Conservation (phyloP, 2,888 invertebrate genomes). For the Melieria omissa region DNA sequence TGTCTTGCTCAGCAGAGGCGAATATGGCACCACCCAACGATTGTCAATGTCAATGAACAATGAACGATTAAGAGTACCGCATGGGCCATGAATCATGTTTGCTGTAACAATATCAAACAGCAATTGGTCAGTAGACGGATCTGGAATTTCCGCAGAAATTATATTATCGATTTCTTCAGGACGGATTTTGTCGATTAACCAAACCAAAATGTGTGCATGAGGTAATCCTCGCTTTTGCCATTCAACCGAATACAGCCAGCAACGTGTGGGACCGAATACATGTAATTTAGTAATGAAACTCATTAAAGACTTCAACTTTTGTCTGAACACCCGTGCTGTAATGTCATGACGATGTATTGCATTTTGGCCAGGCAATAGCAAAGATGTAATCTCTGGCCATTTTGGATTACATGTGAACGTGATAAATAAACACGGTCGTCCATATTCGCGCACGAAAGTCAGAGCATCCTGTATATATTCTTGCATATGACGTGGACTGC, state of each 20-base stretch:
- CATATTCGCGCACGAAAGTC: conserved; percentile 20
- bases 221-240: conserved; percentile 58
- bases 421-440: conserved; percentile 20
- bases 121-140: conserved; percentile 40
- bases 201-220: conserved; percentile 44
- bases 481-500: conserved; percentile 27
- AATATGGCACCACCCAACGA: conserved; percentile 55
- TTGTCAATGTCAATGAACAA: conserved; percentile 51
- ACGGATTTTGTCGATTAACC: conserved; percentile 52
- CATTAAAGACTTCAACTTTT: conserved; percentile 38
- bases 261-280: conserved; percentile 37
- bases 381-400: conserved; percentile 20
- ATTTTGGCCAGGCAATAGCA: conserved; percentile 37
- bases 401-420: not conserved
- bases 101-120: conserved; percentile 39
- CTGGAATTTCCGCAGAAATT: conserved; percentile 50
- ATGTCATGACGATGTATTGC: conserved; percentile 38
- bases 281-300: conserved; percentile 36
- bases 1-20: conserved; percentile 52
- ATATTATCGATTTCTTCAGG: conserved; percentile 54
- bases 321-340: conserved; percentile 32
- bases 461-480: conserved; percentile 17
- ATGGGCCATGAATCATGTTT: conserved; percentile 44
- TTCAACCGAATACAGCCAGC: conserved; percentile 47
- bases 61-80: conserved; percentile 38